Evolutionary conservation across 2,113 vertebrate species (phyloP), one percentile per base, ranked within the genome.

Genomic region (Sakesphorus luctuosus): DNA sequence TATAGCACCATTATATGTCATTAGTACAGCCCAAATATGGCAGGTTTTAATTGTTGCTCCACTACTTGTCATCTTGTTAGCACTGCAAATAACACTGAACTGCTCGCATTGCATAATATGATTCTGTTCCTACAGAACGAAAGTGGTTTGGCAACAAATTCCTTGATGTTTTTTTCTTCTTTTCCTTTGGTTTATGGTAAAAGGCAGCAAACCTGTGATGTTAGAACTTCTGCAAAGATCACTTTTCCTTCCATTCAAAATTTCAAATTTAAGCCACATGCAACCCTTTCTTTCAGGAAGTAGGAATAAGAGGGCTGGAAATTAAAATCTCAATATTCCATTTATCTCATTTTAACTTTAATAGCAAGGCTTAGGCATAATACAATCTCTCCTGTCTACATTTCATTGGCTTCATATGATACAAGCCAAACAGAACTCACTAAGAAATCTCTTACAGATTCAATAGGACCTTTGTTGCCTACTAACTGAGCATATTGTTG

Each of bases 21-120:
- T 6, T 18, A 58, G 13, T 4, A 38, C 44, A 72, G 18, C 19
- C 26, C 24, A 0, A 0, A 10, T 1, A 47, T 0, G 50, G 49
- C 14, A 84, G 11, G 2, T 10, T n/a, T 40, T 17, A 23, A 23
- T 29, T 50, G 35, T 16, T 50, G 46, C 8, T 63, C 17, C 52
- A 19, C 36, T 46, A 20, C 38, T 72, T 24, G 11, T 5, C 47
- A 74, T 17, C 18, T 63, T 28, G 20, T 61, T 35, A 56, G 13
- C 29, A 20, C 40, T 36, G 47, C 61, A 71, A 21, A 19, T 28
- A 53, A 18, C 21, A 49, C 5, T 3, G 11, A 72, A 36, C 62
- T 59, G 11, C 58, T 56, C 55, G 14, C 31, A 69, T 15, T 38
- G 33, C 35, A 91, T 23, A 75, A 52, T 21, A 36, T 7, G 4